phyloP scores from a whole-genome alignment of 2,797 vertebrate genomes.

The Lacerta agilis region DNA sequence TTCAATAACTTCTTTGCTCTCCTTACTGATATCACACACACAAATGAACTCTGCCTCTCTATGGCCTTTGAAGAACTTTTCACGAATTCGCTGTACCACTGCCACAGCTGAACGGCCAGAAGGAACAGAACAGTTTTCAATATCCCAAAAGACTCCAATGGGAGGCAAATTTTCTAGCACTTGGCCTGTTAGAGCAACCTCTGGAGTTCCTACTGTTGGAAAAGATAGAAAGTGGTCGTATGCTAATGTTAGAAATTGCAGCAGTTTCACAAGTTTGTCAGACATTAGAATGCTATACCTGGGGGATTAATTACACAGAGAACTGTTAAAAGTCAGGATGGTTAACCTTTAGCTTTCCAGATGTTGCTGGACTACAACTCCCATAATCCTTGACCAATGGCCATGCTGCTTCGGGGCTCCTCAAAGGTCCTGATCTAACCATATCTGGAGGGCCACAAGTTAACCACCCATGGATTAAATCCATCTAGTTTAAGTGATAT shows the following conservation, averaged over 20 bases:
- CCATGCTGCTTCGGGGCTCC: not conserved
- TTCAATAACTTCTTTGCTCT: conserved; percentile 97
- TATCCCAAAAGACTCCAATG: conserved; percentile 98
- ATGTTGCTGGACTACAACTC: not conserved
- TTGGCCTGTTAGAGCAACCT: conserved; percentile 78
- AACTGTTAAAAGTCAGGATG: not conserved
- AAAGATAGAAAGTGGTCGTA: not conserved
- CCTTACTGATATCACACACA: conserved; percentile 98
- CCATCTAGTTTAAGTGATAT: too few relatives aligned
- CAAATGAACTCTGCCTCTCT: conserved; percentile 99
- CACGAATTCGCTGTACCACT: conserved; percentile 93
- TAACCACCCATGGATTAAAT: too few relatives aligned
- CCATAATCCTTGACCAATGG: not conserved
- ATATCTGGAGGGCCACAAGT: too few relatives aligned
- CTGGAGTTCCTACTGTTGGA: conserved; percentile 83
- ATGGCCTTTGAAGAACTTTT: conserved; percentile 94
- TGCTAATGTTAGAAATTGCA: not conserved
- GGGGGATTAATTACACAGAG: not conserved
- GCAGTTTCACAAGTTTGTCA: not conserved
- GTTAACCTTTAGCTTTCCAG: not conserved
- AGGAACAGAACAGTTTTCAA: conserved; percentile 97
- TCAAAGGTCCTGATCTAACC: too few relatives aligned
- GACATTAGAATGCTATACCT: too few relatives aligned
- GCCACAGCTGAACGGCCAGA: conserved; percentile 92
- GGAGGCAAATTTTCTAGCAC: conserved; percentile 92